phyloP scores from a whole-genome alignment of 2,113 vertebrate species.

The Amblyornis subalaris region DNA sequence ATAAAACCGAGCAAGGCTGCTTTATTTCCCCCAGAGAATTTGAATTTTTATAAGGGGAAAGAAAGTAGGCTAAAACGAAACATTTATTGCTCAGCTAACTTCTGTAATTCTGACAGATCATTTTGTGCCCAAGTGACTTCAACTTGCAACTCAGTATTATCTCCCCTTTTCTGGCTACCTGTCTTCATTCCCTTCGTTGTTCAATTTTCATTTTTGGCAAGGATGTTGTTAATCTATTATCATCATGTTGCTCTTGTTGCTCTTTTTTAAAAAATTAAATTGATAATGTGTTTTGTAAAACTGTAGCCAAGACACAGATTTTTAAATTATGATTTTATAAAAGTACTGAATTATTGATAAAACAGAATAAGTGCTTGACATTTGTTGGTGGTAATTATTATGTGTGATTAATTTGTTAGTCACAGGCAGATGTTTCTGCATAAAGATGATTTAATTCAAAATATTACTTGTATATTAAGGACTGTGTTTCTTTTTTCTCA shows the following conservation, averaged over 20 bases:
- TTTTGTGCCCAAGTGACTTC: neutral
- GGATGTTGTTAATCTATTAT: neutral
- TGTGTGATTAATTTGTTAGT: neutral
- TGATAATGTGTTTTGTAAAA: neutral
- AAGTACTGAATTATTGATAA: neutral
- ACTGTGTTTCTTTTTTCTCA: neutral
- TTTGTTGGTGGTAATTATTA: neutral
- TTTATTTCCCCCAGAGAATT: neutral
- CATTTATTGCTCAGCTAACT: neutral
- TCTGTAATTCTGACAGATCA: neutral
- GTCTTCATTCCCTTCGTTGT: neutral
- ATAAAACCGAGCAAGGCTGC: neutral
- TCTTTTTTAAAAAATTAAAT: neutral
- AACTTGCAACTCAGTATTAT: neutral
- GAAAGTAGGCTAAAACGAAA: neutral
- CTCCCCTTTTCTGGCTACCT: neutral
- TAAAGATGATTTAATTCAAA: neutral
- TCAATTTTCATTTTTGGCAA: neutral
- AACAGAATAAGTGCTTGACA: neutral
- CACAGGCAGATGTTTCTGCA: neutral
- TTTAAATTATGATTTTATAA: neutral
- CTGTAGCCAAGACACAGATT: neutral
- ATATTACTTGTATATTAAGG: neutral
- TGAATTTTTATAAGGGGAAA: neutral
- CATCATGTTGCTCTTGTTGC: fast-evolving